Conservation (phyloP, 2,113 vertebrate species). For the Tragulus kanchil region DNA sequence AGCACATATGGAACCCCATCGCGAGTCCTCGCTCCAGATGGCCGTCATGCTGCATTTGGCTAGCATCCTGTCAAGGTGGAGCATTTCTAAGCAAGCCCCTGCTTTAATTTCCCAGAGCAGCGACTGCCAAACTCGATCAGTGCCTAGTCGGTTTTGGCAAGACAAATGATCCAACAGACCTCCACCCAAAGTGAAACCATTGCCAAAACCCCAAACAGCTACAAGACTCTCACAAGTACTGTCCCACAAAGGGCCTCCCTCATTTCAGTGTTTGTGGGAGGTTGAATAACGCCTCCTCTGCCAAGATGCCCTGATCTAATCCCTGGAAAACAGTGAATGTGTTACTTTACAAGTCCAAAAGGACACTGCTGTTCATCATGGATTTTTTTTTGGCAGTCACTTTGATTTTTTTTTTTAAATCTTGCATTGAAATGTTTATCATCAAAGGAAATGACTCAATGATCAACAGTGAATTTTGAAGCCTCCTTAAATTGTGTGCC, state of each 20-base stretch:
- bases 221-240: not conserved
- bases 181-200: not conserved
- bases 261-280: not conserved
- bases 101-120: not conserved
- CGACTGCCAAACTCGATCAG: not conserved
- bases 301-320: not conserved
- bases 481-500: not conserved
- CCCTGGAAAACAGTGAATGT: not conserved
- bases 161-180: not conserved
- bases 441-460: not conserved
- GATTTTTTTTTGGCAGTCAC: not conserved
- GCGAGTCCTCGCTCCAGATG: constrained; percentile 28
- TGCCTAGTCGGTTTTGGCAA: not conserved
- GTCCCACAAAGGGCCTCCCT: not conserved
- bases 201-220: not conserved
- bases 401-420: not conserved
- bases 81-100: not conserved
- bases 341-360: not conserved
- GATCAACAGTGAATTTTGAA: not conserved
- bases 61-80: not conserved
- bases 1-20: not conserved
- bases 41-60: not conserved
- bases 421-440: not conserved
- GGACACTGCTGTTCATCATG: not conserved
- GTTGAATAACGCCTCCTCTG: not conserved